phyloP scores from a whole-genome alignment of 2,888 invertebrate species.

The Lycophotia porphyrea region DNA sequence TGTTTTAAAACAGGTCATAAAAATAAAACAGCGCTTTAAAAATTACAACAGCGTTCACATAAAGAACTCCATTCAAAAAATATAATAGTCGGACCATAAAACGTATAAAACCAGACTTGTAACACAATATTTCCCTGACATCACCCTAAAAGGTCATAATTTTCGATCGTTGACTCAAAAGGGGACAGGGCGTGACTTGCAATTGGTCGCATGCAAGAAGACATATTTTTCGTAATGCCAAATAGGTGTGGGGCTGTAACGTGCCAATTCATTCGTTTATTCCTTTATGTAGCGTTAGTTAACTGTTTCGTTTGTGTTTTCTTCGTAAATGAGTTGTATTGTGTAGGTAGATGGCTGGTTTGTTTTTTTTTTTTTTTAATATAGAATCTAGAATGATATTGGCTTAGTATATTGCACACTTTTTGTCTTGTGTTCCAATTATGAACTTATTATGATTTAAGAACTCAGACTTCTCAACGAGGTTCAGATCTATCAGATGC shows the following conservation, averaged over 20 bases:
- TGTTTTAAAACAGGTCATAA: neutral
- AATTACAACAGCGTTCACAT: slow-evolving; percentile 26
- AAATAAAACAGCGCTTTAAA: slow-evolving; percentile 20
- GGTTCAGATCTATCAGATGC: neutral
- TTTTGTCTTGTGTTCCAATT: too few relatives aligned
- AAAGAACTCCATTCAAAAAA: slow-evolving; percentile 22
- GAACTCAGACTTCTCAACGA: neutral
- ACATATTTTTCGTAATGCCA: slow-evolving; percentile 79
- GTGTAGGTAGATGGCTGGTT: slow-evolving; percentile 30
- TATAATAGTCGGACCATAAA: slow-evolving; percentile 33
- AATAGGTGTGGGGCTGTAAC: slow-evolving; percentile 75
- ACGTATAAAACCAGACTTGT: slow-evolving; percentile 34
- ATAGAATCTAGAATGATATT: too few relatives aligned
- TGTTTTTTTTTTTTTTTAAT: too few relatives aligned
- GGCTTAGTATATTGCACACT: too few relatives aligned
- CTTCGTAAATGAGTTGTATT: slow-evolving; percentile 47
- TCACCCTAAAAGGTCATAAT: slow-evolving; percentile 78
- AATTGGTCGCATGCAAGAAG: slow-evolving; percentile 80
- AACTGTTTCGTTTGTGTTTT: slow-evolving; percentile 46
- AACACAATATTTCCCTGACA: slow-evolving; percentile 46
- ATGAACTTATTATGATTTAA: too few relatives aligned
- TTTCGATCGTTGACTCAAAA: slow-evolving; percentile 78
- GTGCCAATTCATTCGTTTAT: slow-evolving; percentile 70
- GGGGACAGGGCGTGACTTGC: slow-evolving; percentile 80
- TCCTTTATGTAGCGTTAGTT: slow-evolving; percentile 53